Conservation (phyloP, 2,113 vertebrate species). For the Cyprinus carpio region DNA sequence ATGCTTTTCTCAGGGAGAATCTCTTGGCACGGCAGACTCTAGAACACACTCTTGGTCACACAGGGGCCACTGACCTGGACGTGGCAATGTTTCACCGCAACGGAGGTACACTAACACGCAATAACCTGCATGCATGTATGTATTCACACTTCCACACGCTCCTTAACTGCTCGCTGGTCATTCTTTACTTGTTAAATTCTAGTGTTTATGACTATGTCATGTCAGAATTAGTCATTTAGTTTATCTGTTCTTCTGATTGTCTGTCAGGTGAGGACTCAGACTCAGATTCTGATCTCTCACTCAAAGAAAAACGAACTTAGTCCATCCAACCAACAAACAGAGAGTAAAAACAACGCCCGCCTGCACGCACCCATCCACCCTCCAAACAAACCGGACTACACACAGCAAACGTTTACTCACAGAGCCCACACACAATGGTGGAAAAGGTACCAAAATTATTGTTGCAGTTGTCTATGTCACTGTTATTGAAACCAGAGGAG, state of each 20-base stretch:
- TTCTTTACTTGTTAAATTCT: background rate
- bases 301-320: slow-evolving; percentile 93
- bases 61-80: slow-evolving; percentile 93
- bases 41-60: slow-evolving; percentile 87
- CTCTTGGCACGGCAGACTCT: slow-evolving; percentile 84
- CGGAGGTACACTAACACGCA: slow-evolving; percentile 76
- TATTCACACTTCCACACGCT: slow-evolving; percentile 14
- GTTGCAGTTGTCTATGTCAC: background rate
- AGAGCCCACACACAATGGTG: slow-evolving; percentile 80
- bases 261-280: slow-evolving; percentile 89
- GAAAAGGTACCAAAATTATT: slow-evolving; percentile 81
- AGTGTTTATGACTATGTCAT: background rate
- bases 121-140: slow-evolving; percentile 31
- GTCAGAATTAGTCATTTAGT: background rate
- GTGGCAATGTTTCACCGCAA: slow-evolving; percentile 98
- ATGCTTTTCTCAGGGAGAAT: slow-evolving; percentile 82
- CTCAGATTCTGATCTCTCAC: slow-evolving; percentile 92
- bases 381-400: slow-evolving; percentile 88
- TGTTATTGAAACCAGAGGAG: background rate
- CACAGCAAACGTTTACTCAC: slow-evolving; percentile 92
- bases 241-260: background rate
- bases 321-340: slow-evolving; percentile 94
- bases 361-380: slow-evolving; percentile 90
- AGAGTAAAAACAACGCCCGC: slow-evolving; percentile 94
- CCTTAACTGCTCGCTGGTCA: background rate